Percentiles rank a stretch among this genome's conserved stretches.
Conservation (phyloP, 2,888 invertebrate species). For the Alloplasta piceator region DNA sequence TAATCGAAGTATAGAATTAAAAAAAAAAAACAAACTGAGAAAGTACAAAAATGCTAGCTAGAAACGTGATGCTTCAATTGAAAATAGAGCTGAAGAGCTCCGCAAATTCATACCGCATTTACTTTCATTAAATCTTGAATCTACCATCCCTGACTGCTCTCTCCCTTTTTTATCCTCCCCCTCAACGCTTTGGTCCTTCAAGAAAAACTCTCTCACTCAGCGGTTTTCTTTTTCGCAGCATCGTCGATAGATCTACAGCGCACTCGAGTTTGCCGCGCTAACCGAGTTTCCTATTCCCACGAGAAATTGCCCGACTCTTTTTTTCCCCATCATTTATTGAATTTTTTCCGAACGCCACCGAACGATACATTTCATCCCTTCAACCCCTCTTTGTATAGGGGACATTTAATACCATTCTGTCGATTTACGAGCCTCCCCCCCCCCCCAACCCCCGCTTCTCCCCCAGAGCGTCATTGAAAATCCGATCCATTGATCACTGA, state of each 20-base stretch:
- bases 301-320: background rate
- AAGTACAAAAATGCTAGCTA: slow-evolving; percentile 1
- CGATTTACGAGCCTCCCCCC: too few relatives aligned
- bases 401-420: too few relatives aligned
- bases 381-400: too few relatives aligned
- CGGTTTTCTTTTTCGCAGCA: slow-evolving; percentile 8
- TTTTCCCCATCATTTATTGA: background rate
- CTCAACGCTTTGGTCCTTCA: background rate
- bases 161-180: background rate
- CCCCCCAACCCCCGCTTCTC: too few relatives aligned
- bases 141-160: background rate
- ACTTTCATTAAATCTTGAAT: slow-evolving; percentile 50
- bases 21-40: slow-evolving; percentile 10
- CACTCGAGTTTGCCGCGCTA: slow-evolving; percentile 8
- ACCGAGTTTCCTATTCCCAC: slow-evolving; percentile 25
- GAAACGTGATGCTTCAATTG: slow-evolving; percentile 36
- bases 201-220: background rate
- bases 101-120: slow-evolving; percentile 45
- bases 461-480: too few relatives aligned
- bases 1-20: too few relatives aligned
- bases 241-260: background rate
- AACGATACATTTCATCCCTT: too few relatives aligned
- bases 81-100: slow-evolving; percentile 27
- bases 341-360: background rate
- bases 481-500: too few relatives aligned